phyloP scores from a whole-genome alignment of 2,797 vertebrate genomes.

The Gallinago stenura region DNA sequence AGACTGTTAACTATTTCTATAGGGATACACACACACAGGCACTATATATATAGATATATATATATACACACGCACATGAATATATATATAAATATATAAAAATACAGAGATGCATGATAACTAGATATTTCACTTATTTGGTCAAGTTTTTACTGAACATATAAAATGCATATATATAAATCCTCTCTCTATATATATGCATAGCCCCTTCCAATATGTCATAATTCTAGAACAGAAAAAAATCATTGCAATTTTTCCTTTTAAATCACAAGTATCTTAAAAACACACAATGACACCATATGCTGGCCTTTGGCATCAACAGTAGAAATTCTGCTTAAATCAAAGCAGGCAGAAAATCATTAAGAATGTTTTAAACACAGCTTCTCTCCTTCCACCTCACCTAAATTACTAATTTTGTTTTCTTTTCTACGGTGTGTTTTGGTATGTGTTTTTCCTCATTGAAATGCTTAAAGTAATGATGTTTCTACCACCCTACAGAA shows the following conservation, averaged over 20 bases:
- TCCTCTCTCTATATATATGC: background rate
- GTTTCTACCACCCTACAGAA: background rate
- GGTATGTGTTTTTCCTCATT: background rate
- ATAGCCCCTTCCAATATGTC: background rate
- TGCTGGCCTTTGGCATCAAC: slow-evolving; percentile 64
- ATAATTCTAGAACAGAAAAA: background rate
- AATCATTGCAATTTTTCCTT: background rate
- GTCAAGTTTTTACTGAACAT: background rate
- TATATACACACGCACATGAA: accelerated
- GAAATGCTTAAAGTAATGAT: background rate
- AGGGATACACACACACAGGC: background rate
- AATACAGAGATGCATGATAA: slow-evolving; percentile 10
- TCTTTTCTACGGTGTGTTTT: background rate
- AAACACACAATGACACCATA: slow-evolving; percentile 13
- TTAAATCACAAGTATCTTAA: background rate
- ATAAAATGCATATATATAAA: background rate
- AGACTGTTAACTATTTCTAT: background rate
- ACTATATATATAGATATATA: background rate
- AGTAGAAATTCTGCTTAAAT: background rate
- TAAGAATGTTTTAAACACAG: background rate
- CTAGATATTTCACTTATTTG: background rate
- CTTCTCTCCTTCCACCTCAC: background rate
- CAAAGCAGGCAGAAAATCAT: background rate
- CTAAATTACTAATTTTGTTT: background rate
- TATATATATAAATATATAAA: background rate